Percentiles rank a stretch among this genome's conserved stretches.
Evolutionary conservation across 2,113 vertebrate species (phyloP).

Genomic region (Neotoma lepida): DNA sequence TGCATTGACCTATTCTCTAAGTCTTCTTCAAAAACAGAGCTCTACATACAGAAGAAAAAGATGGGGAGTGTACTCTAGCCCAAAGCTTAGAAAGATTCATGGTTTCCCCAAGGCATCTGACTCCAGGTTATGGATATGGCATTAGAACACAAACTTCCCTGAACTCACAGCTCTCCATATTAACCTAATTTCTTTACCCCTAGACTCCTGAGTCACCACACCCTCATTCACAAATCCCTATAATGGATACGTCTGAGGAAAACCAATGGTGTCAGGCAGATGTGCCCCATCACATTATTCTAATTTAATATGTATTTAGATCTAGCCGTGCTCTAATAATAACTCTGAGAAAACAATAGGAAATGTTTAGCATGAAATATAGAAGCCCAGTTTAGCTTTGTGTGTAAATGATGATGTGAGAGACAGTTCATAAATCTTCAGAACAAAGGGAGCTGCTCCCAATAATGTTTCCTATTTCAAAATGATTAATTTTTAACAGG

Average conservation of each 20-base stretch:
- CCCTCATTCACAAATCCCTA: constrained; percentile 3
- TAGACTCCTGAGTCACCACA: background rate
- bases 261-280: constrained; percentile 47
- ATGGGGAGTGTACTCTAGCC: background rate
- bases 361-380: constrained; percentile 55
- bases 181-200: background rate
- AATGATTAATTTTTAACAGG: constrained; percentile 75
- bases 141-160: background rate
- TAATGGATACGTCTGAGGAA: background rate
- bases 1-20: background rate
- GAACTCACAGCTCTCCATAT: background rate
- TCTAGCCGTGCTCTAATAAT: constrained; percentile 37
- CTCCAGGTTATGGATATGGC: background rate
- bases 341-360: constrained; percentile 50
- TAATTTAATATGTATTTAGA: constrained; percentile 34
- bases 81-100: background rate
- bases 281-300: constrained; percentile 11
- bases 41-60: background rate
- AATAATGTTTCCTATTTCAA: constrained; percentile 64
- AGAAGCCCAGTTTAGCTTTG: constrained; percentile 22
- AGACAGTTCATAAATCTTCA: constrained; percentile 71
- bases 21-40: background rate
- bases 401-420: constrained; percentile 51
- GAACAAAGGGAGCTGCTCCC: constrained; percentile 46
- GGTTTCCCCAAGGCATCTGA: background rate